Base-by-base conservation (phyloP, 2,888 invertebrate genomes). In the Plutella xylostella region DNA sequence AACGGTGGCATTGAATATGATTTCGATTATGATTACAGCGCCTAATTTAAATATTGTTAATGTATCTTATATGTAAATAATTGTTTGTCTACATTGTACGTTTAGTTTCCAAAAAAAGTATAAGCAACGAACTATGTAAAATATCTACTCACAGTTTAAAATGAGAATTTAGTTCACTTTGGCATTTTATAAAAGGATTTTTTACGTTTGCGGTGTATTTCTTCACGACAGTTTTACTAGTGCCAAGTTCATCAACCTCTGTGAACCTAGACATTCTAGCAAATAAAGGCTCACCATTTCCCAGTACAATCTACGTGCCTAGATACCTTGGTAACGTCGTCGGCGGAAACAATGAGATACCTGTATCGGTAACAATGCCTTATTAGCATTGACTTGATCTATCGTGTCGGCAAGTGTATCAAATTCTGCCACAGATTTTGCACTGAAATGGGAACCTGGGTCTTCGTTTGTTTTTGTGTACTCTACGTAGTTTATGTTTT, bases 1-100 rank as follows among this genome's bases (percentile, higher is more conserved):
- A 45, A 49, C 18, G 38, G 30, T 39, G 39, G 15, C 39, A 22
- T 39, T 39, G 39, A 39, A 39, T 39, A 14, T 37, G n/a, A 19
- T 37, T 37, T n/a, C n/a, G n/a, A n/a, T n/a, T 3, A 28, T 28
- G 28, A 28, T 28, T 28, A 28, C n/a, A 28, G 4, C 5, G 28
- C 2, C 28, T 4, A 28, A n/a, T n/a, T n/a, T n/a, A n/a, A n/a
- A n/a, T n/a, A n/a, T n/a, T n/a, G n/a, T n/a, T n/a, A n/a, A n/a
- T n/a, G n/a, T n/a, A n/a, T n/a, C n/a, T n/a, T n/a, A n/a, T n/a
- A n/a, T n/a, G n/a, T n/a, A n/a, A n/a, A n/a, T n/a, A n/a, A n/a
- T n/a, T n/a, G n/a, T n/a, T n/a, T n/a, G n/a, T n/a, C n/a, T n/a
- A n/a, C n/a, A n/a, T n/a, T n/a, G n/a, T n/a, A n/a, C n/a, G n/a